Evolutionary conservation across 2,888 invertebrate species (phyloP).

Genomic region (Drosophila borealis): DNA sequence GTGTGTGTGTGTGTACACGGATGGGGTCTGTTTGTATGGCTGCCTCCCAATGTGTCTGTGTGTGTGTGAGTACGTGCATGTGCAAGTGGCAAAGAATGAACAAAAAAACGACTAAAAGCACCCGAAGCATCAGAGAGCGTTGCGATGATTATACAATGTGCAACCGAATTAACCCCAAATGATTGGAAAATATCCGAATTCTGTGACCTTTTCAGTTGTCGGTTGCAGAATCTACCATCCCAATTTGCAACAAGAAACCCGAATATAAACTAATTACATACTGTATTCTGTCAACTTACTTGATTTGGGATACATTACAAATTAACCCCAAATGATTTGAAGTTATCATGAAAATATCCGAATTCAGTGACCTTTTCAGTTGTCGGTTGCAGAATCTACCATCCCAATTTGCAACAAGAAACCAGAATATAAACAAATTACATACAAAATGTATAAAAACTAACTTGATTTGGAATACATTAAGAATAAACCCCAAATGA

Average conservation of each 20-base stretch:
- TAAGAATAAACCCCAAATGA: too few species aligned
- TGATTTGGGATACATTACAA: not conserved
- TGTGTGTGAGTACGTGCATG: constrained; percentile 21
- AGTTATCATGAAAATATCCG: not conserved
- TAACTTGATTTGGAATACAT: not conserved
- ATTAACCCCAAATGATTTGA: too few species aligned
- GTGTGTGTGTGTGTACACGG: not conserved
- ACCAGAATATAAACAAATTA: not conserved
- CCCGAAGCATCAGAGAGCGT: constrained; percentile 47
- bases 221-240: too few species aligned
- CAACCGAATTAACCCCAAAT: constrained; percentile 68
- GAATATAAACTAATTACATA: not conserved
- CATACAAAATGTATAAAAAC: too few species aligned
- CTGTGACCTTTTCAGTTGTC: too few species aligned
- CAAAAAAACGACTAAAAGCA: constrained; percentile 41
- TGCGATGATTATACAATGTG: constrained; percentile 73
- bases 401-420: not conserved
- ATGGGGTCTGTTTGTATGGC: constrained; percentile 6
- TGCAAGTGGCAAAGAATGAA: constrained; percentile 13
- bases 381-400: too few species aligned
- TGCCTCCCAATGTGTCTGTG: constrained; percentile 16
- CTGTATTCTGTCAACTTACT: too few species aligned
- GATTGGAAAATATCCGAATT: constrained; percentile 16
- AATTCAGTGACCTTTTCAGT: too few species aligned
- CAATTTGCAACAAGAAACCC: not conserved